These are phyloP conservation scores for Urocynchramus pylzowi DNA, from an alignment of 2,113 vertebrate genomes.

Conservation along the genomic window DNA sequence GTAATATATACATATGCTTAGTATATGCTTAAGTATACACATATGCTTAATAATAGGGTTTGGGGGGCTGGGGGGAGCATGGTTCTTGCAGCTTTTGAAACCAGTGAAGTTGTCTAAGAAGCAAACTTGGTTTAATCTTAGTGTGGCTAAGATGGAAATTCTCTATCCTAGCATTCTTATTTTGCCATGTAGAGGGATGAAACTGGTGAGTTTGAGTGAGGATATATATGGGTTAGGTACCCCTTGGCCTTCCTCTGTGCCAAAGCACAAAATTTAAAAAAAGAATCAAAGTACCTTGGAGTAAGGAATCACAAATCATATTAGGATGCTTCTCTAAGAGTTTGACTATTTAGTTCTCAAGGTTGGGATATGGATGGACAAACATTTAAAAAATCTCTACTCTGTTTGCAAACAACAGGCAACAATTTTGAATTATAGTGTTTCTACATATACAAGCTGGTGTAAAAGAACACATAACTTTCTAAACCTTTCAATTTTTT, in stretches of 20 bases:
- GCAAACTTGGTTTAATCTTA: not conserved
- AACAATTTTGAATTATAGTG: not conserved
- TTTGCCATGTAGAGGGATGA: not conserved
- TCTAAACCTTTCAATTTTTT: not conserved
- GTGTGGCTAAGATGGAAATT: not conserved
- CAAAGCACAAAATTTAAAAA: not conserved
- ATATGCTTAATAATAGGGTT: not conserved
- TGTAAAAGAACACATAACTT: not conserved
- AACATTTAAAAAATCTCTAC: not conserved
- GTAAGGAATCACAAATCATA: not conserved
- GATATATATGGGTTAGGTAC: not conserved
- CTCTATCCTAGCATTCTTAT: not conserved
- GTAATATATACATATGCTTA: not conserved
- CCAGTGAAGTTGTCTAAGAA: not conserved
- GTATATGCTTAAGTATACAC: not conserved
- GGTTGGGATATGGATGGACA: not conserved
- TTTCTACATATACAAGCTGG: not conserved
- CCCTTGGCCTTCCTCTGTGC: not conserved
- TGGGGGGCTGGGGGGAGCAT: rapidly evolving
- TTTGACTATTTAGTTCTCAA: not conserved
- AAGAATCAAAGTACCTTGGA: not conserved
- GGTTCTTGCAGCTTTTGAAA: not conserved
- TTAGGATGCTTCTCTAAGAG: not conserved
- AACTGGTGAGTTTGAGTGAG: not conserved
- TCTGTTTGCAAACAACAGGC: not conserved